Evolutionary conservation across 2,888 invertebrate genomes (phyloP).

Genomic region (Clivina fossor): DNA sequence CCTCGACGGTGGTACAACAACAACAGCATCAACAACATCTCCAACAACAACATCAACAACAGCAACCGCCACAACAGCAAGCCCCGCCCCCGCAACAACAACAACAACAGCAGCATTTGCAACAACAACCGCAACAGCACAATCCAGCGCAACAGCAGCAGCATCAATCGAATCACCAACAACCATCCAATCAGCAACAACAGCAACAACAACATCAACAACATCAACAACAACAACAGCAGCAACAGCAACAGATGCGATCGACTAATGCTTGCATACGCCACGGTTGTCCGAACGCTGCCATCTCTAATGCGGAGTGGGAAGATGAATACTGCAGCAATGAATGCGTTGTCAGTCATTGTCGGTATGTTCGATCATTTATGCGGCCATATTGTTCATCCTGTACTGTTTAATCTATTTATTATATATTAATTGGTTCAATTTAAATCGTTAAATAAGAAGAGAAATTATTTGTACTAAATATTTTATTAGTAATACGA

Average conservation of each 20-base stretch:
- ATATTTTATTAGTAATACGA: no score
- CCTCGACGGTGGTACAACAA: slow-evolving; percentile 48
- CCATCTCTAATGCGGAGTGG: slow-evolving; percentile 91
- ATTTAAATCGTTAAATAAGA: no score
- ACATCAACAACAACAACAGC: slow-evolving; percentile 54
- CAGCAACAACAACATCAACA: slow-evolving; percentile 50
- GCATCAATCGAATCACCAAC: slow-evolving; percentile 50
- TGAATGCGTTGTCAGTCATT: slow-evolving; percentile 94
- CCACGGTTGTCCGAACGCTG: slow-evolving; percentile 87
- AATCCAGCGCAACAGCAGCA: no score
- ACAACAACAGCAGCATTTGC: slow-evolving; percentile 48
- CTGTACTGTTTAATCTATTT: slow-evolving; percentile 3
- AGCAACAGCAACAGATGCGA: slow-evolving; percentile 48
- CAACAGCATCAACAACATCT: slow-evolving; percentile 52
- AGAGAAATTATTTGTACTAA: no score
- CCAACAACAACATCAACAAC: slow-evolving; percentile 50
- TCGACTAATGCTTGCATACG: slow-evolving; percentile 72
- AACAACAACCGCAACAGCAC: slow-evolving; percentile 38
- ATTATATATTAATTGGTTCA: no score
- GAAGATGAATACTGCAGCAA: slow-evolving; percentile 97
- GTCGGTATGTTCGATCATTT: slow-evolving; percentile 63
- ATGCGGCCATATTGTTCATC: slow-evolving; percentile 6
- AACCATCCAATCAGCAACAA: slow-evolving; percentile 49
- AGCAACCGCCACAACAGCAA: slow-evolving; percentile 50
- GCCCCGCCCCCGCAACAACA: slow-evolving; percentile 55